These are phyloP conservation scores for Pelobates cultripes DNA, from an alignment of 2,797 vertebrate genomes.

Conservation along the genomic window DNA sequence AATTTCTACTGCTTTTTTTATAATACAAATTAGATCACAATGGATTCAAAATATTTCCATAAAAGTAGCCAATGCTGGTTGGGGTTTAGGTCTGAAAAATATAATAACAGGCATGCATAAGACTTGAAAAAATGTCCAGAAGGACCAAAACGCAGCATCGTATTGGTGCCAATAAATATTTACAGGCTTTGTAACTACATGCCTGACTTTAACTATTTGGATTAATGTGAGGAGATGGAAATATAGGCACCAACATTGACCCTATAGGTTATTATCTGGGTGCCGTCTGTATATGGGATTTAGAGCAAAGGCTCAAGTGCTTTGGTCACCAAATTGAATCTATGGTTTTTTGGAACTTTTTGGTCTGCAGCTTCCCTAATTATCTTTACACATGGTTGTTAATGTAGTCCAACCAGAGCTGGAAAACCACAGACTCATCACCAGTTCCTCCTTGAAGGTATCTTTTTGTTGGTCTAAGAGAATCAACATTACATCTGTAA, in stretches of 20 bases:
- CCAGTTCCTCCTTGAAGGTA: not conserved
- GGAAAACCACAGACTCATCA: not conserved
- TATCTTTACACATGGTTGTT: not conserved
- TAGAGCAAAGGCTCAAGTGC: not conserved
- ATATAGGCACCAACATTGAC: too few relatives aligned
- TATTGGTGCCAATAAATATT: too few relatives aligned
- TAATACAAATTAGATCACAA: not conserved
- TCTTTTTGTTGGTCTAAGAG: not conserved
- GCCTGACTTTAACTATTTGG: too few relatives aligned
- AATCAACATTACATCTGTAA: not conserved
- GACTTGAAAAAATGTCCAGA: too few relatives aligned
- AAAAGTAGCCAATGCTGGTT: not conserved
- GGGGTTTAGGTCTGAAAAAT: too few relatives aligned
- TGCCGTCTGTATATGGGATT: not conserved
- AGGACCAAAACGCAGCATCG: too few relatives aligned
- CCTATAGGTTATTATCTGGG: too few relatives aligned
- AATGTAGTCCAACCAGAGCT: not conserved
- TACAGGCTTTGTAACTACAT: too few relatives aligned
- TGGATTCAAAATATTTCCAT: not conserved
- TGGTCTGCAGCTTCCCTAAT: not conserved
- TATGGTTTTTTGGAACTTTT: not conserved
- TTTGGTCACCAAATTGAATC: too few relatives aligned
- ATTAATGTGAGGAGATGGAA: too few relatives aligned
- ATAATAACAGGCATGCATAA: too few relatives aligned
- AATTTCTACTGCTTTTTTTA: not conserved